Conservation (phyloP, 2,113 vertebrate species). For the Hippolais icterina region DNA sequence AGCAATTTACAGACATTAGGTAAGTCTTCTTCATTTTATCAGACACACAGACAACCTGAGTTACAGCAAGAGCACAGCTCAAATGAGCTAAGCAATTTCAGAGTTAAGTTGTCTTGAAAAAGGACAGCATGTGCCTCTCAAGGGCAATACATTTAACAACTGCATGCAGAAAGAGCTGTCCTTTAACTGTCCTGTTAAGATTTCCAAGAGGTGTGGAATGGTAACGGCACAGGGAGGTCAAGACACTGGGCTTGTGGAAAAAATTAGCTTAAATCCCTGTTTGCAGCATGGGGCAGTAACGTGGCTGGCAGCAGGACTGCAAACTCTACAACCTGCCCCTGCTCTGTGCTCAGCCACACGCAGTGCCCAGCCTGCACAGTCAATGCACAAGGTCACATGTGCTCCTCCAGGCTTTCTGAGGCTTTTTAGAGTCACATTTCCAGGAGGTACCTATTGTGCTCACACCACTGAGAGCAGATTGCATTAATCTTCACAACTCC, state of each 20-base stretch:
- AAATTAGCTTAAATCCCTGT: not conserved
- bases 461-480: not conserved
- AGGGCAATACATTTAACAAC: not conserved
- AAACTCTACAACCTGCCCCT: not conserved
- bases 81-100: slow-evolving; percentile 21
- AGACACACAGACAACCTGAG: not conserved
- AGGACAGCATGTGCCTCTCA: not conserved
- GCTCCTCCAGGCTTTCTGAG: not conserved
- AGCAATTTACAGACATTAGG: slow-evolving; percentile 39
- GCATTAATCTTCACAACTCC: not conserved
- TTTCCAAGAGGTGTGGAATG: not conserved
- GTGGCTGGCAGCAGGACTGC: not conserved
- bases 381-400: not conserved
- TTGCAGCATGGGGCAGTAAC: not conserved
- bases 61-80: slow-evolving; percentile 22
- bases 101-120: slow-evolving; percentile 4
- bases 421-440: not conserved
- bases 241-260: not conserved
- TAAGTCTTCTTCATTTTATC: slow-evolving; percentile 15
- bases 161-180: not conserved
- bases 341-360: not conserved
- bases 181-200: not conserved
- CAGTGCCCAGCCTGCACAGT: not conserved
- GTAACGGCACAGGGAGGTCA: slow-evolving; percentile 8
- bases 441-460: not conserved